phyloP scores from a whole-genome alignment of 2,797 vertebrate species.

The Hyperoplus immaculatus region DNA sequence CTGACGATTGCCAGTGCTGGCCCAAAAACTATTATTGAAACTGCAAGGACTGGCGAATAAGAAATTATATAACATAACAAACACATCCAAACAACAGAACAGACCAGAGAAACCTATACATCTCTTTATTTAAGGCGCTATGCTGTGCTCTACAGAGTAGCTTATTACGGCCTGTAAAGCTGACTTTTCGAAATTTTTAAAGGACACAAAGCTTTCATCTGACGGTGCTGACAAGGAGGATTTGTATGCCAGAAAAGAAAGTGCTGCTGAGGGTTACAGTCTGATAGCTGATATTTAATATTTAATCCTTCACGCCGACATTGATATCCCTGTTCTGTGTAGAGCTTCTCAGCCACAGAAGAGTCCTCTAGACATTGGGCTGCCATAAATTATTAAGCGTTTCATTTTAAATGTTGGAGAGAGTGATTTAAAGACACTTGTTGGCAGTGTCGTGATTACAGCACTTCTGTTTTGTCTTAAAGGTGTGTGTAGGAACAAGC shows the following conservation, averaged over 20 bases:
- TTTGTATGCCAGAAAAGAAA: slow-evolving; percentile 25
- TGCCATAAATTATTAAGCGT: slow-evolving; percentile 54
- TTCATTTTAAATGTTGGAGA: slow-evolving; percentile 20
- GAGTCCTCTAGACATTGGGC: slow-evolving; percentile 41
- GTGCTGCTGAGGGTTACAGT: slow-evolving; percentile 28
- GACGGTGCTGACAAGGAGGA: slow-evolving; percentile 15
- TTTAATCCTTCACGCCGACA: slow-evolving; percentile 56
- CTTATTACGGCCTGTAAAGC: neutral
- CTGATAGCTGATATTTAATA: slow-evolving; percentile 62
- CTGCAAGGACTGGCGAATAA: too few species aligned
- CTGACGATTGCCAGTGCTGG: too few species aligned
- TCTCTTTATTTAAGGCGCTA: too few species aligned
- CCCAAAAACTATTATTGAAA: too few species aligned
- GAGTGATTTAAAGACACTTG: slow-evolving; percentile 5
- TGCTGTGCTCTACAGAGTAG: too few species aligned
- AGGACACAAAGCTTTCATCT: slow-evolving; percentile 30
- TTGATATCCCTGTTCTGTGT: slow-evolving; percentile 47
- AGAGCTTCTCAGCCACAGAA: slow-evolving; percentile 20
- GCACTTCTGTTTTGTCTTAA: neutral
- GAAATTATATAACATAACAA: too few species aligned
- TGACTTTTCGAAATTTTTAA: slow-evolving; percentile 4
- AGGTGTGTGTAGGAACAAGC: neutral
- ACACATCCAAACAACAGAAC: too few species aligned
- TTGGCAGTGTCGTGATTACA: neutral
- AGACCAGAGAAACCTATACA: too few species aligned